Evolutionary conservation across 1,140 invertebrate species (phyloP).

Genomic region (Lepidurus apus): DNA sequence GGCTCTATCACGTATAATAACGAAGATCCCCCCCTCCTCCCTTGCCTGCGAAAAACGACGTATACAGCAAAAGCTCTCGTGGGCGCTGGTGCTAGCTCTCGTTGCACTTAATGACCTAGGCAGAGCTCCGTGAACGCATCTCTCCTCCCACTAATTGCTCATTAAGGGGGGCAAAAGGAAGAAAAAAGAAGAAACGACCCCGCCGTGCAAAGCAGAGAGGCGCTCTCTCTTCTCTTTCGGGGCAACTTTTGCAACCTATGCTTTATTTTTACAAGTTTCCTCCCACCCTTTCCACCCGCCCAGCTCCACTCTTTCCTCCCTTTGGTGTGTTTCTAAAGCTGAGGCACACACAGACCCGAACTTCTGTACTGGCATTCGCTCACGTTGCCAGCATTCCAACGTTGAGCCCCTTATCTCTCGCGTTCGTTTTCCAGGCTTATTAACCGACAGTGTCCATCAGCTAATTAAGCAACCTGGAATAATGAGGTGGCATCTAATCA

Average conservation of each 20-base stretch:
- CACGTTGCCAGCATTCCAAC: not conserved
- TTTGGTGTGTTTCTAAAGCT: not conserved
- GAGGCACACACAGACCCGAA: not conserved
- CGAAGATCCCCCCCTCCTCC: not conserved
- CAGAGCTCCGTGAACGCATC: slow-evolving; percentile 20
- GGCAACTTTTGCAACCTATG: not conserved
- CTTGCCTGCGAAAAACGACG: not conserved
- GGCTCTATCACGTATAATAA: not conserved
- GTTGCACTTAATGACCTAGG: slow-evolving; percentile 1
- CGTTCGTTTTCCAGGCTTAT: not conserved
- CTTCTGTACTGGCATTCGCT: not conserved
- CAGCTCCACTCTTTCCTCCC: not conserved
- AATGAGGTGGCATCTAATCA: slow-evolving; percentile 15
- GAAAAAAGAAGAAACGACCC: not conserved
- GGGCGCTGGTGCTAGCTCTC: not conserved
- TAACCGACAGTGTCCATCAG: slow-evolving; percentile 14
- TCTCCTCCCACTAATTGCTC: slow-evolving; percentile 17
- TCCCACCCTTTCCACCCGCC: not conserved
- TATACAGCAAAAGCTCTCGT: not conserved
- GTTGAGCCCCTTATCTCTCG: not conserved
- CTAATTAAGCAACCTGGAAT: slow-evolving; percentile 9
- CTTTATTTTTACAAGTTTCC: slow-evolving; percentile 6
- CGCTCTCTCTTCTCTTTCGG: not conserved
- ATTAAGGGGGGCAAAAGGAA: not conserved
- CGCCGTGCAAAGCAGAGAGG: not conserved